Evolutionary conservation across 2,797 vertebrate genomes (phyloP).

Genomic region (Epinephelus coioides): DNA sequence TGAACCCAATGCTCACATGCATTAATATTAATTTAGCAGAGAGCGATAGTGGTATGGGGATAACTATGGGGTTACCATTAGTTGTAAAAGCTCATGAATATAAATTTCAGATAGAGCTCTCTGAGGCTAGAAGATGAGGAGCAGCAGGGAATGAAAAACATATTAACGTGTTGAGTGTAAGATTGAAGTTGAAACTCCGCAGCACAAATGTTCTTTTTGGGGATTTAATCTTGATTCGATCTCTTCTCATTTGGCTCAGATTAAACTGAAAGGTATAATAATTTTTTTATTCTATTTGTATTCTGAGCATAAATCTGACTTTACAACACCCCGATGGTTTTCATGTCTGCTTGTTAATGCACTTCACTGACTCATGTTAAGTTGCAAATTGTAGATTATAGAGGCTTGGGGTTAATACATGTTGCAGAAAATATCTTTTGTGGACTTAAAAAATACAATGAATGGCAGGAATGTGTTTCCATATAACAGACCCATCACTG

Average conservation of each 20-base stretch:
- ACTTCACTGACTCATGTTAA: not conserved
- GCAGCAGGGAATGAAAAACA: conserved; percentile 75
- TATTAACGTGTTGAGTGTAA: conserved; percentile 65
- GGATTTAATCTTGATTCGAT: conserved; percentile 64
- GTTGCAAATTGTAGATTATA: not conserved
- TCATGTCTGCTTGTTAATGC: conserved; percentile 16
- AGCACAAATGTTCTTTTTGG: conserved; percentile 44
- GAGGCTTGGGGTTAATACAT: conserved; percentile 7
- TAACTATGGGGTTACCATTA: conserved; percentile 85
- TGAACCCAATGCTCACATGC: conserved; percentile 84
- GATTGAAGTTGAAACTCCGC: conserved; percentile 59
- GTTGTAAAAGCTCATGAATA: conserved; percentile 86
- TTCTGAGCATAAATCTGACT: conserved; percentile 19
- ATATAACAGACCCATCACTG: not conserved
- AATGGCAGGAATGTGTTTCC: not conserved
- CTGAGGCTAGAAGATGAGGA: conserved; percentile 69
- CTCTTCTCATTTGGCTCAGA: conserved; percentile 33
- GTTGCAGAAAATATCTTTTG: conserved; percentile 13
- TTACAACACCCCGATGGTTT: not conserved
- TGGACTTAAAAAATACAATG: not conserved
- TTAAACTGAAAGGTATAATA: conserved; percentile 21
- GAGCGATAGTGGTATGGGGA: conserved; percentile 79
- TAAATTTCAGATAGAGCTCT: conserved; percentile 77
- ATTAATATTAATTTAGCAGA: conserved; percentile 90
- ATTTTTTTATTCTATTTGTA: conserved; percentile 29